Percentiles rank a stretch among this genome's conserved stretches.
These are phyloP conservation scores for Oscheius sp. DNA, from an alignment of 1,140 invertebrate genomes.

Conservation along the genomic window DNA sequence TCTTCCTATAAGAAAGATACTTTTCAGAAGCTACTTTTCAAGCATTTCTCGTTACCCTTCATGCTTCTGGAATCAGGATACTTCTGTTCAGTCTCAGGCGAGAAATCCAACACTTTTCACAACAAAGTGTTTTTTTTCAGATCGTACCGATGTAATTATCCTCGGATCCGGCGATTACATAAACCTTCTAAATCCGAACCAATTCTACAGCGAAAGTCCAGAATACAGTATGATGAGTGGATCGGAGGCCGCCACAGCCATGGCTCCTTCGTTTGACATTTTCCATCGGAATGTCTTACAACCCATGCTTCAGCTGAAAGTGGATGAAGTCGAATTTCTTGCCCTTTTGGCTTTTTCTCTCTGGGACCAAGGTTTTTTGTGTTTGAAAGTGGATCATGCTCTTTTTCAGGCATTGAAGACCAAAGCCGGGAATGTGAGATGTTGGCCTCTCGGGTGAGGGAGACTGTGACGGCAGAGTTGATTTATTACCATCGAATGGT, in stretches of 20 bases:
- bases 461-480: not conserved
- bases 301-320: not conserved
- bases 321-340: constrained; percentile 2
- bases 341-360: not conserved
- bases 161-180: not conserved
- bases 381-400: no score
- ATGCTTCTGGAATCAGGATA: not conserved
- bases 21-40: not conserved
- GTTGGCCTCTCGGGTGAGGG: not conserved
- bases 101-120: not conserved
- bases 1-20: no score
- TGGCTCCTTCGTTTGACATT: not conserved
- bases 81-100: not conserved
- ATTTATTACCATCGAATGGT: not conserved
- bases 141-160: not conserved
- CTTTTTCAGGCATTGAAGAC: not conserved
- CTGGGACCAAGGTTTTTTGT: not conserved
- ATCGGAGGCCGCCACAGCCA: not conserved
- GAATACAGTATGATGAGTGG: not conserved
- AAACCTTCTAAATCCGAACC: not conserved
- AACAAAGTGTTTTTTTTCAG: not conserved
- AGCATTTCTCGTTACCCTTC: not conserved
- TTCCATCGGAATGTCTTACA: not conserved
- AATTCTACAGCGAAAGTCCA: not conserved
- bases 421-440: not conserved